A percentile compares a stretch with the other conserved stretches of the same genome.
Evolutionary conservation across 2,888 invertebrate genomes (phyloP).

Genomic region (Muscina levida): DNA sequence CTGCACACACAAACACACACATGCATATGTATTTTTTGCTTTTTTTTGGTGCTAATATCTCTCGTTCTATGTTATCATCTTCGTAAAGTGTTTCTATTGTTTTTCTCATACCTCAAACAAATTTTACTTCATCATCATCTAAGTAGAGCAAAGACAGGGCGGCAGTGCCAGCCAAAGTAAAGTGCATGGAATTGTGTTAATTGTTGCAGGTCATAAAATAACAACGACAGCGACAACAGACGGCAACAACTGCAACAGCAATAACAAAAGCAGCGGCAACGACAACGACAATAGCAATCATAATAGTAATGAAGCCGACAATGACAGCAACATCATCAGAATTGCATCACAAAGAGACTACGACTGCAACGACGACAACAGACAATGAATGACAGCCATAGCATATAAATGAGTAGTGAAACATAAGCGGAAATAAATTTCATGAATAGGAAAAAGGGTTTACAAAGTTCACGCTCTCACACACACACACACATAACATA

Average conservation of each 20-base stretch:
- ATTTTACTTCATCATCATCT: too few species aligned
- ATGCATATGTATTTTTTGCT: too few species aligned
- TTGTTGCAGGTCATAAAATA: constrained; percentile 61
- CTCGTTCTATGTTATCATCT: too few species aligned
- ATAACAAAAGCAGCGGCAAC: constrained; percentile 61
- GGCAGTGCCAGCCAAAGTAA: background rate
- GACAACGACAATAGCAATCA: constrained; percentile 58
- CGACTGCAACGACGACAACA: constrained; percentile 33
- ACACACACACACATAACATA: constrained; percentile 55
- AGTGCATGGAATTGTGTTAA: constrained; percentile 61
- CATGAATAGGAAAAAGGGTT: constrained; percentile 30
- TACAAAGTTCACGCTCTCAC: constrained; percentile 7
- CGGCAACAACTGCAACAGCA: constrained; percentile 66
- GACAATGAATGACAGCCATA: too few species aligned
- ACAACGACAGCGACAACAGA: constrained; percentile 60
- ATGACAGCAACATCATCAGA: constrained; percentile 69
- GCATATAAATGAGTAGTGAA: constrained; percentile 12
- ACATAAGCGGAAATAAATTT: constrained; percentile 64
- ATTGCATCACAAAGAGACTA: constrained; percentile 59
- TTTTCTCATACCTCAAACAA: too few species aligned
- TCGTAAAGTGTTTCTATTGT: too few species aligned
- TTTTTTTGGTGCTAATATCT: too few species aligned
- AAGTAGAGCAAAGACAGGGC: background rate
- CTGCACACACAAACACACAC: too few species aligned
- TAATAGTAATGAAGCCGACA: constrained; percentile 29